Conservation (phyloP, 2,888 invertebrate genomes). For the Amblyjoppa proteus region DNA sequence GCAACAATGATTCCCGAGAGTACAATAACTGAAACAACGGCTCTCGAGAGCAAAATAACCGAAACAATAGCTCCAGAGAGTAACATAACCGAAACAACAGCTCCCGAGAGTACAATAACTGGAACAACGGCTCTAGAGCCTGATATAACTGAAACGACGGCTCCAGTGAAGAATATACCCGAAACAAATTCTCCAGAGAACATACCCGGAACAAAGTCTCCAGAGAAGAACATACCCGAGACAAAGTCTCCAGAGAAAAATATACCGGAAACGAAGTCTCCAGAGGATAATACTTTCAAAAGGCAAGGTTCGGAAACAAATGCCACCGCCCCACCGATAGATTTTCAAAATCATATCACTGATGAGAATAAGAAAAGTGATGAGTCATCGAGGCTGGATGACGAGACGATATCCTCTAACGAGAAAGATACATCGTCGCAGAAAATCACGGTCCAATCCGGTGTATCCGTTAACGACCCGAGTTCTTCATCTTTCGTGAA, state of each 20-base stretch:
- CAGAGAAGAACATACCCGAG: background rate
- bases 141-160: background rate
- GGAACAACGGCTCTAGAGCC: background rate
- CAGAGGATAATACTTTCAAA: too few relatives aligned
- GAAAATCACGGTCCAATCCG: background rate
- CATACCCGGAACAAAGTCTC: too few relatives aligned
- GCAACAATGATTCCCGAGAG: too few relatives aligned
- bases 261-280: too few relatives aligned
- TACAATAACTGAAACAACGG: background rate
- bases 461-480: background rate
- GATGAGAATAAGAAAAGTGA: background rate
- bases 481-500: constrained; percentile 64
- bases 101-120: background rate
- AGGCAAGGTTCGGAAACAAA: background rate
- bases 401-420: background rate
- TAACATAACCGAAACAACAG: too few relatives aligned
- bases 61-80: too few relatives aligned
- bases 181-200: too few relatives aligned
- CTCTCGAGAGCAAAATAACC: background rate
- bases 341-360: background rate
- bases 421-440: background rate
- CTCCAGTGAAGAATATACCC: background rate
- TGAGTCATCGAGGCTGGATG: background rate
- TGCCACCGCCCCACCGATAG: background rate
- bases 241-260: background rate